phyloP scores from a whole-genome alignment of 2,888 invertebrate species.

The Cerastis leucographa region DNA sequence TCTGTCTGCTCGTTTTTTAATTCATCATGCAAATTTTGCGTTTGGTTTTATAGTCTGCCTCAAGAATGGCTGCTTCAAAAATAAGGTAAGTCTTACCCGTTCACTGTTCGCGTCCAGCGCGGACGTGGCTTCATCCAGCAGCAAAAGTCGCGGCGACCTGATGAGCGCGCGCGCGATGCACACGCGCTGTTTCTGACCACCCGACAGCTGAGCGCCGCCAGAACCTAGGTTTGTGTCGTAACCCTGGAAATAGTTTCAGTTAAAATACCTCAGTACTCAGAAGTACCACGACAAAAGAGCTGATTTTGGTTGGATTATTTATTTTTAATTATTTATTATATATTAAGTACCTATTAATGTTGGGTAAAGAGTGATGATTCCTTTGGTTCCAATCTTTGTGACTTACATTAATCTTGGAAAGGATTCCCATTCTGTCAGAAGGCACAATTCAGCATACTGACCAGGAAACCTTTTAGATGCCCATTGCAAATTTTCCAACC shows the following conservation, averaged over 20 bases:
- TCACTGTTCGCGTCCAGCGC: constrained; percentile 93
- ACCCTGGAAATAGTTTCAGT: constrained; percentile 83
- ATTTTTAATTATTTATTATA: not conserved
- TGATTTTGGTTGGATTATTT: not conserved
- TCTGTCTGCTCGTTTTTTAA: not conserved
- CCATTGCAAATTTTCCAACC: not conserved
- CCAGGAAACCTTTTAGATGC: not conserved
- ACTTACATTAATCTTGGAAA: not conserved
- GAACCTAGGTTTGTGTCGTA: constrained; percentile 94
- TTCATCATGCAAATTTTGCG: not conserved
- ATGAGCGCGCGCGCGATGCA: constrained; percentile 94
- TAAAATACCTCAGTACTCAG: not conserved
- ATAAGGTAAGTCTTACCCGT: constrained; percentile 81
- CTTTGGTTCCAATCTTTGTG: not conserved
- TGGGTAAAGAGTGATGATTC: not conserved
- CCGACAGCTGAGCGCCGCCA: constrained; percentile 92
- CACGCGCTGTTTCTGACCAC: constrained; percentile 94
- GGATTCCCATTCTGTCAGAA: not conserved
- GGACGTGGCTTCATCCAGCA: constrained; percentile 94
- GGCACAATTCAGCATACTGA: not conserved
- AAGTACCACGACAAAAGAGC: not conserved
- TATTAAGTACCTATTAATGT: not conserved
- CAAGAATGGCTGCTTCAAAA: not conserved
- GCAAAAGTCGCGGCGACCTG: constrained; percentile 91
- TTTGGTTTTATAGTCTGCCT: not conserved